phyloP scores from a whole-genome alignment of 2,113 vertebrate species.

The Dendropsophus ebraccatus region DNA sequence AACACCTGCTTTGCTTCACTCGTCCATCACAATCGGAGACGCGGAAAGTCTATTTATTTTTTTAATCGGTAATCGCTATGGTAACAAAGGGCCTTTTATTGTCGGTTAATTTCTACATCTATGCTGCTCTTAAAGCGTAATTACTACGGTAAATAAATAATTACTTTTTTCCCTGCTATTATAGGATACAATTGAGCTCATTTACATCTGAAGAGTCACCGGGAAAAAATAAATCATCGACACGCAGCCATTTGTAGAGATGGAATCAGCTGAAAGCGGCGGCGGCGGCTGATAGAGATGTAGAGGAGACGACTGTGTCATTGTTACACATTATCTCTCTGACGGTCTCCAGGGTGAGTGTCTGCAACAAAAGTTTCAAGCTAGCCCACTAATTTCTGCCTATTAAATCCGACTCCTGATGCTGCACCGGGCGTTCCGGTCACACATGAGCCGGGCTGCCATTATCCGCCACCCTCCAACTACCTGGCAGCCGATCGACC shows the following conservation, averaged over 20 bases:
- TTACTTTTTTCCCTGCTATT: conserved; percentile 1
- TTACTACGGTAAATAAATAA: conserved; percentile 28
- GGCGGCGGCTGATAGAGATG: neutral
- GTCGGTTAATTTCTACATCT: conserved; percentile 9
- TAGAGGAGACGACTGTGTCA: neutral
- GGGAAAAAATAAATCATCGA: conserved; percentile 13
- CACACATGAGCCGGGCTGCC: neutral
- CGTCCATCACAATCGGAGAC: neutral
- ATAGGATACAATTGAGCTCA: conserved; percentile 35
- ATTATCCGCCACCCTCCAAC: neutral
- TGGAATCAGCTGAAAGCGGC: neutral
- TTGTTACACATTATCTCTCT: neutral
- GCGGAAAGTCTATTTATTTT: neutral
- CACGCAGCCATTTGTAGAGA: neutral
- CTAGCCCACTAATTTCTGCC: neutral
- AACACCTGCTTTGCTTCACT: neutral
- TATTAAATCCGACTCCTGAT: neutral
- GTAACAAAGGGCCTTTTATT: conserved; percentile 22
- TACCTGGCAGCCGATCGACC: neutral
- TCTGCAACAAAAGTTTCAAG: neutral
- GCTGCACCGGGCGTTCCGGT: neutral
- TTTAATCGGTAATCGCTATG: conserved; percentile 13
- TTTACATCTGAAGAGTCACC: conserved; percentile 37
- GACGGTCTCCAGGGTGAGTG: neutral
- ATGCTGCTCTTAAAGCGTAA: neutral